A percentile compares a stretch with the other conserved stretches of the same genome.
These are phyloP conservation scores for Diplosoma virens DNA, from an alignment of 23 tunicate genomes.

Conservation along the genomic window DNA sequence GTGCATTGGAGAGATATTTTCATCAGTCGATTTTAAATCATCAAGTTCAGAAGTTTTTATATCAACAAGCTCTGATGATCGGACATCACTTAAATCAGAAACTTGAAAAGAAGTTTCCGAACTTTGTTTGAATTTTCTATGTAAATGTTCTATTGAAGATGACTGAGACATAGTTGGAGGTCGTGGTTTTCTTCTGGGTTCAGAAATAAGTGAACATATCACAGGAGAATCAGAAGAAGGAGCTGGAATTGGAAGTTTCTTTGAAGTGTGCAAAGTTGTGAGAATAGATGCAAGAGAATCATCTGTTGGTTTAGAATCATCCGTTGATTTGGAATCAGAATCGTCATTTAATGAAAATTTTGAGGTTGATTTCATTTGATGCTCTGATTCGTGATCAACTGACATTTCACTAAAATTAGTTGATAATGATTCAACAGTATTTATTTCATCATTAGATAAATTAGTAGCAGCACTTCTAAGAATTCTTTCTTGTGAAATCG, in stretches of 20 bases:
- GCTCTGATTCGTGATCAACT: neutral
- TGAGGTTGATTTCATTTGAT: neutral
- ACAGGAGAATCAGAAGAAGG: slow-evolving; percentile 76
- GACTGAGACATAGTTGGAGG: slow-evolving; percentile 56
- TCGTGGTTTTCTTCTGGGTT: slow-evolving; percentile 28
- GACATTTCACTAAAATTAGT: neutral
- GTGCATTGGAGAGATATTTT: slow-evolving; percentile 11
- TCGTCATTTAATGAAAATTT: neutral
- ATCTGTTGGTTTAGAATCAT: slow-evolving; percentile 49
- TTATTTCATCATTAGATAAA: no score
- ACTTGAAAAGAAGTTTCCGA: slow-evolving; percentile 52
- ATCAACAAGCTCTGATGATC: slow-evolving; percentile 64
- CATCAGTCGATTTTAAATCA: slow-evolving; percentile 50
- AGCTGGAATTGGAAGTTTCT: slow-evolving; percentile 47
- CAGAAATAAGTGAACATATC: slow-evolving; percentile 64
- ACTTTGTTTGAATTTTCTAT: slow-evolving; percentile 41
- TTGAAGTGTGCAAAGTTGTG: slow-evolving; percentile 22
- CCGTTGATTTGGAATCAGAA: neutral
- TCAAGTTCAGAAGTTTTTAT: slow-evolving; percentile 66
- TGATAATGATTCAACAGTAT: neutral
- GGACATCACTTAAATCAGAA: slow-evolving; percentile 53
- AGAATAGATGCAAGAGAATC: slow-evolving; percentile 32
- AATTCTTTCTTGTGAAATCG: slow-evolving; percentile 22
- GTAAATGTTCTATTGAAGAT: slow-evolving; percentile 26
- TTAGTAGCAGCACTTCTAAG: slow-evolving; percentile 1